These are phyloP conservation scores for Dugesia japonica DNA, from an alignment of 2,888 invertebrate genomes.

Conservation along the genomic window DNA sequence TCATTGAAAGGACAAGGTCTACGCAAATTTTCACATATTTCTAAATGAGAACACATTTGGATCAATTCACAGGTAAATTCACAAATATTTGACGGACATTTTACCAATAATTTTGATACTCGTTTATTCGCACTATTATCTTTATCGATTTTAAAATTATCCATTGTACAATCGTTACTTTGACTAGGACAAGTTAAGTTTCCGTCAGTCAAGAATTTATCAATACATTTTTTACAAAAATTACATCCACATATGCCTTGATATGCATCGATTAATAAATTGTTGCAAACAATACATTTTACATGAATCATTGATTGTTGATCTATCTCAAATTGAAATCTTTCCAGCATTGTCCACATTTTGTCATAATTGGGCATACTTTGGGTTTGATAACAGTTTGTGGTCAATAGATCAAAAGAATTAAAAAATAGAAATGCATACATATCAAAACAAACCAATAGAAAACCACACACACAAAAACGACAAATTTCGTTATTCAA, in stretches of 20 bases:
- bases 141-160: not conserved
- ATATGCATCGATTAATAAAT: not conserved
- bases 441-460: too few species aligned
- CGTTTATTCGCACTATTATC: not conserved
- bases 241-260: not conserved
- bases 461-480: too few species aligned
- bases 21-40: not conserved
- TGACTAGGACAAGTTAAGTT: not conserved
- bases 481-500: too few species aligned
- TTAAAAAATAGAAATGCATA: too few species aligned
- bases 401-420: too few species aligned
- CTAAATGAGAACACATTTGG: not conserved
- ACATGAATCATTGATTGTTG: not conserved
- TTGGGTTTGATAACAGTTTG: too few species aligned
- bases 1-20: not conserved
- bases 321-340: not conserved
- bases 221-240: not conserved
- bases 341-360: not conserved
- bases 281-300: not conserved
- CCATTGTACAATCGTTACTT: not conserved
- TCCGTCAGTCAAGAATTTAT: not conserved
- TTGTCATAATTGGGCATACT: not conserved
- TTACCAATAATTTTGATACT: not conserved
- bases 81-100: not conserved
- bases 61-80: not conserved